Evolutionary conservation across 2,113 vertebrate genomes (phyloP), one percentile per base, ranked within the genome.

Genomic region (Tachysurus vachellii): DNA sequence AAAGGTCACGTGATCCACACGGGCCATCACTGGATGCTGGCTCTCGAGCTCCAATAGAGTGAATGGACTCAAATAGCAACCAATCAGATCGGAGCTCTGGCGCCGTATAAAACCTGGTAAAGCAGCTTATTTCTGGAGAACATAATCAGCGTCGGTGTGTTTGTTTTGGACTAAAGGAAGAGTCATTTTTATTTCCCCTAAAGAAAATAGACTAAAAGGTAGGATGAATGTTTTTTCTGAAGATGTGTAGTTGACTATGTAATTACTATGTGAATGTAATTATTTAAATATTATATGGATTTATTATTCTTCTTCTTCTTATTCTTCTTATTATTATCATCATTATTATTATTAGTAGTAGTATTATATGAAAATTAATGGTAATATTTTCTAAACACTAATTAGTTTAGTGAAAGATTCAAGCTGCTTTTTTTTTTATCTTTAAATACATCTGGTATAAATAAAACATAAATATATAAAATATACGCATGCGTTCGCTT

Each of bases 11-110:
- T 88, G 88, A 90, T 82, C 83, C 61, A 53, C 61, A 76, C 57
- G 61, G 83, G 84, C 81, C 86, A 81, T 87, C 82, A 68, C 85
- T 87, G 81, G 88, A 86, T 82, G 89, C 77, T 82, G 89, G 36
- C 68, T 77, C 59, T 64, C 28, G 85, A 83, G 85, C 59, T 86
- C 89, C 96, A 96, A 96, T 96, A 93, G 95, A 96, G 96, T 97
- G 96, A 97, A 96, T 96, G 96, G 96, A 94, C 93, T 96, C 95
- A 96, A 96, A 96, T 96, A 97, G 83, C 91, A 50, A 87, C 96
- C 96, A 97, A 97, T 96, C 87, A 92, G 87, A 44, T 10, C 61
- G 62, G 0, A 36, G 89, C 50, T 86, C 75, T 10, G 36, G 70
- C 70, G 73, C 59, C 94, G 95, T 96, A 97, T 96, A 96, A 95